Base-by-base conservation (phyloP, 1,140 invertebrate genomes). In the Pachyrhynchus sulphureomaculatus region DNA sequence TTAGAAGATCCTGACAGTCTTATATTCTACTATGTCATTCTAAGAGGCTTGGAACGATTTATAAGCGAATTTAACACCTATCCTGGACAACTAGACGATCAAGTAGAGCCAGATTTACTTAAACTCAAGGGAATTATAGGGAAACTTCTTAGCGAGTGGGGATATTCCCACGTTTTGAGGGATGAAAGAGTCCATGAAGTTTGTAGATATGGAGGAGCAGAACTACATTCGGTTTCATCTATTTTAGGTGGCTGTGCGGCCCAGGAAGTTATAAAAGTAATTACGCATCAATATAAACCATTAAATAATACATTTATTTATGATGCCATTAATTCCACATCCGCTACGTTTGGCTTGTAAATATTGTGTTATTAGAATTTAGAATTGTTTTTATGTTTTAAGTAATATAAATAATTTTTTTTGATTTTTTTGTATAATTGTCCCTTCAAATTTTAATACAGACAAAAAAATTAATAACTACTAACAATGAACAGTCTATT, bases 131-230 rank as follows among this genome's bases (percentile, higher is more conserved):
- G 60, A 12, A 72, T 73, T n/a, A 76, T 76, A 52, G 66, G 68
- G 21, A 76, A 93, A 79, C 76, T 97, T 24, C 78, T 96, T 0
- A 84, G 82, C 58, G 95, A 98, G 79, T 91, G 93, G 86, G 90
- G 91, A 9, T 87, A 87, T 52, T 65, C 66, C 6, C 66, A 83
- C 84, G 41, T 81, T 85, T 18, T 84, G 88, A 32, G 96, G 92
- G 96, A 98, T 79, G 95, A 98, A 77, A 92, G 90, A 71, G 85
- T 98, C 13, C 95, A 98, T 79, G 96, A 98, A 80, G 90, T 98
- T 78, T 95, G 92, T 74, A 77, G 89, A 37, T 99, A 94, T 80
- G 96, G 96, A 39, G 95, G 92, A 13, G 85, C 91, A 5, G 96
- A 99, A 79, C 78, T 98, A 34, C 96, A 99, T 79, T 92, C 93